Base-by-base conservation (phyloP, 1,140 invertebrate species). In the Pachyrhynchus sulphureomaculatus region DNA sequence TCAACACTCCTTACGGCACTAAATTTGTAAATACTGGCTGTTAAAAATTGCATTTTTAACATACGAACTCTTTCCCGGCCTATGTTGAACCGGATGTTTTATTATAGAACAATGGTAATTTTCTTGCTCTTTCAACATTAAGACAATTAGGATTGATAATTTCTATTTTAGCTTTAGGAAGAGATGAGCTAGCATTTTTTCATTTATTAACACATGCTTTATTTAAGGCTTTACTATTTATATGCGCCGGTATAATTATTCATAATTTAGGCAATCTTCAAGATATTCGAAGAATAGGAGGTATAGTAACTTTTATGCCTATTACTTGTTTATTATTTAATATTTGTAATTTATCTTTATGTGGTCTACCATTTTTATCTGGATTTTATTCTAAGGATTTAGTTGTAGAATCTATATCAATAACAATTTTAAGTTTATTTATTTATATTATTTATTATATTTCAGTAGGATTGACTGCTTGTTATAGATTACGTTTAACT, bases 71-170 rank as follows among this genome's bases (percentile, higher is more conserved):
- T n/a, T n/a, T n/a, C n/a, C n/a, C n/a, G n/a, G n/a, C n/a, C n/a
- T n/a, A n/a, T n/a, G n/a, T n/a, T n/a, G n/a, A n/a, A n/a, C n/a
- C n/a, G n/a, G n/a, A n/a, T n/a, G n/a, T n/a, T n/a, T n/a, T n/a
- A n/a, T n/a, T n/a, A n/a, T n/a, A n/a, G n/a, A n/a, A n/a, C n/a
- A n/a, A n/a, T n/a, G n/a, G n/a, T n/a, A n/a, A n/a, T n/a, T n/a
- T 86, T 83, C 85, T 88, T 86, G 86, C 85, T 74, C 78, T 86
- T 62, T 88, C 86, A 6, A 88, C 86, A 48, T 80, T 88, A 75
- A 86, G 84, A 13, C 85, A 88, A 67, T 79, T 88, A 76, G 82
- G 84, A 0, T 78, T 87, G 74, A 86, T 86, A 80, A 83, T 86
- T 74, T 78, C 80, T 74, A 78, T 78, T 75, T 78, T 85, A 70